Conservation (phyloP, 2,888 invertebrate genomes). For the Sthenelais limicola region DNA sequence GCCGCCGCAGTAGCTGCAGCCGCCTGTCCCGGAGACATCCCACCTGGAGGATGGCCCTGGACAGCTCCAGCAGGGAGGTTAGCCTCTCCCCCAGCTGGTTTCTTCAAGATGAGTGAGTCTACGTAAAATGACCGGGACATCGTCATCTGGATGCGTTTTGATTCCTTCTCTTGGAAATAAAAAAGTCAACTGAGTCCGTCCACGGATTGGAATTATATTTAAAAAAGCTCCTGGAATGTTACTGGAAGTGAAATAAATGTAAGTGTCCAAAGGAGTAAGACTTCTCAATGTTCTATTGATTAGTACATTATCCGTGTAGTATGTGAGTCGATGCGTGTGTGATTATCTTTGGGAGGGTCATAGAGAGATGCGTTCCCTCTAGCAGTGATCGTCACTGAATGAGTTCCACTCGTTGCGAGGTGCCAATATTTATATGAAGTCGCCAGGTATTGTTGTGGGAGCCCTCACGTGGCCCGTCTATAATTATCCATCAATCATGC, state of each 20-base stretch:
- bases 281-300: too few species aligned
- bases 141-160: conserved; percentile 35
- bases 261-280: too few species aligned
- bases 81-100: conserved; percentile 38
- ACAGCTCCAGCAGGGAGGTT: conserved; percentile 30
- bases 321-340: too few species aligned
- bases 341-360: too few species aligned
- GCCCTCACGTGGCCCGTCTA: conserved; percentile 32
- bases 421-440: conserved; percentile 23
- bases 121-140: conserved; percentile 72
- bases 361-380: too few species aligned
- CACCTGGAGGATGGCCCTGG: conserved; percentile 40
- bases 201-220: too few species aligned
- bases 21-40: conserved; percentile 42
- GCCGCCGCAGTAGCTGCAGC: conserved; percentile 24
- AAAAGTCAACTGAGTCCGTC: too few species aligned
- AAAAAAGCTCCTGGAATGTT: too few species aligned
- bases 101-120: conserved; percentile 69
- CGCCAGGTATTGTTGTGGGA: conserved; percentile 1
- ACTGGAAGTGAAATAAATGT: too few species aligned
- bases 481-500: conserved; percentile 40
- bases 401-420: conserved; percentile 13
- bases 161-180: too few species aligned
- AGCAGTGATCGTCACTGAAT: too few species aligned
- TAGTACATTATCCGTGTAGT: too few species aligned